These are phyloP conservation scores for Paramuricea clavata DNA, from an alignment of 92 coral and sea anemone genomes.

Conservation along the genomic window DNA sequence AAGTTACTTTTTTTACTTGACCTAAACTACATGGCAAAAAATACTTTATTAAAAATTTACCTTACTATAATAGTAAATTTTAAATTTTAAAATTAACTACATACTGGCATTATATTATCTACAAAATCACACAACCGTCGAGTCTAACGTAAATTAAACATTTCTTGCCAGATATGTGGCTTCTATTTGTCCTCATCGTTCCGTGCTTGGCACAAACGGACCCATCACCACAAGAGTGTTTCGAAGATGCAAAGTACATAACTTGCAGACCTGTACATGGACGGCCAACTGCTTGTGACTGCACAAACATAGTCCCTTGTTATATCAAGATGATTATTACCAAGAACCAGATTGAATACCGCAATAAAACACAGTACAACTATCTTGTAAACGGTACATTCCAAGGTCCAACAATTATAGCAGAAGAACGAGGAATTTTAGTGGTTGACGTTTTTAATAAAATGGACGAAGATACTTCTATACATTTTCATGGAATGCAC, in stretches of 20 bases:
- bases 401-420: conserved; percentile 16
- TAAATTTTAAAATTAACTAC: no score
- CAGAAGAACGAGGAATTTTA: conserved; percentile 22
- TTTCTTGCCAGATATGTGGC: not conserved
- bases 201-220: conserved; percentile 19
- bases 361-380: not conserved
- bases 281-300: not conserved
- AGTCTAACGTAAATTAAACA: no score
- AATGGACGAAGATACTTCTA: conserved; percentile 70
- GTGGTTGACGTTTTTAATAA: conserved; percentile 68
- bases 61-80: no score
- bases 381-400: not conserved
- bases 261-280: not conserved
- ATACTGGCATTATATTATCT: no score
- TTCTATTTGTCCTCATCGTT: conserved; percentile 20
- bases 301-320: not conserved
- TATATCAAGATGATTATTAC: not conserved
- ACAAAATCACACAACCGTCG: no score
- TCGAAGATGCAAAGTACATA: not conserved
- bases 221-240: not conserved
- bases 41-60: no score
- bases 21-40: no score
- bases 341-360: not conserved
- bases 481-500: conserved; percentile 83
- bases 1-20: no score